Evolutionary conservation across 2,888 invertebrate genomes (phyloP).

Genomic region (Creontiades dilutus): DNA sequence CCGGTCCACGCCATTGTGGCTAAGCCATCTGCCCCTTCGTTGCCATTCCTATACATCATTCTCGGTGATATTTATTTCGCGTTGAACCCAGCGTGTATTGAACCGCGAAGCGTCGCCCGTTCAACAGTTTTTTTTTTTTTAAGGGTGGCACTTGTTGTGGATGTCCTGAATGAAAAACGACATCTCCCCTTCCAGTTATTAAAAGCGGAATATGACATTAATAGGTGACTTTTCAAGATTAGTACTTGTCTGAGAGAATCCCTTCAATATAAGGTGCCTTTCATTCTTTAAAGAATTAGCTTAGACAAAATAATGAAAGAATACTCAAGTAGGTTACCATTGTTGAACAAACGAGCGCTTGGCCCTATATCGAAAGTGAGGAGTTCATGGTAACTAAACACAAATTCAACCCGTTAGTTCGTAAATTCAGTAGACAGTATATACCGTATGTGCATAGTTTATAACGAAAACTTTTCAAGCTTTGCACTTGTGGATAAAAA

Average conservation of each 20-base stretch:
- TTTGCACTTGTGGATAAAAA: too few species aligned
- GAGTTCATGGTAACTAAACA: too few species aligned
- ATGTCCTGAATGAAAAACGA: neutral
- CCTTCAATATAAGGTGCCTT: too few species aligned
- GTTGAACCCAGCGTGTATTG: constrained; percentile 33
- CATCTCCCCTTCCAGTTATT: neutral
- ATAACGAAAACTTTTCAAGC: too few species aligned
- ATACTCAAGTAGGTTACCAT: too few species aligned
- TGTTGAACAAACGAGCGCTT: too few species aligned
- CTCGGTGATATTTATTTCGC: constrained; percentile 37
- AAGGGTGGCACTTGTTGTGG: neutral
- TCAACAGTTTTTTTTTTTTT: neutral
- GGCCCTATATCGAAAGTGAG: too few species aligned
- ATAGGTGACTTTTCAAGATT: neutral
- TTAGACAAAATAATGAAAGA: too few species aligned
- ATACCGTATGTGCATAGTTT: too few species aligned
- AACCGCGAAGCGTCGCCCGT: constrained; percentile 29
- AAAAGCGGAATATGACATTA: neutral
- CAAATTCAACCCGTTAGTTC: too few species aligned
- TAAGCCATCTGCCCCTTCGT: constrained; percentile 44
- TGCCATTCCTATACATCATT: constrained; percentile 40
- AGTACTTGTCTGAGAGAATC: neutral
- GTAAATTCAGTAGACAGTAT: too few species aligned
- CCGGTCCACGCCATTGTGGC: constrained; percentile 43
- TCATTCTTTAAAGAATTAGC: neutral